Base-by-base conservation (phyloP, 2,888 invertebrate genomes). In the Oxytorus armatus region DNA sequence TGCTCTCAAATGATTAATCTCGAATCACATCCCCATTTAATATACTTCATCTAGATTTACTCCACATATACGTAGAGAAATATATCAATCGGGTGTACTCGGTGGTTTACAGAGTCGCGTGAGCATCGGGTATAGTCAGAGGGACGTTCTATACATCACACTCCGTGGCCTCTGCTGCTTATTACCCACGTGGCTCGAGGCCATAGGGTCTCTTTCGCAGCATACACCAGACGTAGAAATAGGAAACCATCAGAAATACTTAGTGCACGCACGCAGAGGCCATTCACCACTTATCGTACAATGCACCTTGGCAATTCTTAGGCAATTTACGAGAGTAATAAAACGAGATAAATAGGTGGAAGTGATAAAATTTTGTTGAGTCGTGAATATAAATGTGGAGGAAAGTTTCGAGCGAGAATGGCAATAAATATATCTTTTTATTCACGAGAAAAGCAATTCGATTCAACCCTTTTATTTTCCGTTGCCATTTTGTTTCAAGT, bases 101-200 rank as follows among this genome's bases (percentile, higher is more conserved):
- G 57, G 5, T 51, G 55, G 63, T 57, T 53, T n/a, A n/a, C n/a
- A 70, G 3, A 53, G 76, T 80, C 55, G 72, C 79, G 76, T 76
- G 79, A 76, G 66, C 36, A 47, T 53, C 25, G 29, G 76, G 8
- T 68, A 61, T 76, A 66, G 51, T 57, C 33, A 16, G 36, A 44
- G 39, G 47, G 39, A 53, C 51, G 49, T 76, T 76, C 72, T 33
- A 76, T 53, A 63, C 63, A 44, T 72, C 72, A 66, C 72, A 66
- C 25, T 36, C 39, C 18, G 57, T 42, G 59, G 55, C 23, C 44
- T 53, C 36, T 36, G 25, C 42, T 63, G 47, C 53, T 66, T 18
- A 61, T 76, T 76, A 72, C 61, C 65, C 72, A 79, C 76, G 79
- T 79, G 76, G 70, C 53, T 16, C 68, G 29, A 59, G 61, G 61